Percentiles rank a stretch among this genome's conserved stretches.
Evolutionary conservation across 1,140 invertebrate genomes (phyloP).

Genomic region (Semibalanus balanoides): DNA sequence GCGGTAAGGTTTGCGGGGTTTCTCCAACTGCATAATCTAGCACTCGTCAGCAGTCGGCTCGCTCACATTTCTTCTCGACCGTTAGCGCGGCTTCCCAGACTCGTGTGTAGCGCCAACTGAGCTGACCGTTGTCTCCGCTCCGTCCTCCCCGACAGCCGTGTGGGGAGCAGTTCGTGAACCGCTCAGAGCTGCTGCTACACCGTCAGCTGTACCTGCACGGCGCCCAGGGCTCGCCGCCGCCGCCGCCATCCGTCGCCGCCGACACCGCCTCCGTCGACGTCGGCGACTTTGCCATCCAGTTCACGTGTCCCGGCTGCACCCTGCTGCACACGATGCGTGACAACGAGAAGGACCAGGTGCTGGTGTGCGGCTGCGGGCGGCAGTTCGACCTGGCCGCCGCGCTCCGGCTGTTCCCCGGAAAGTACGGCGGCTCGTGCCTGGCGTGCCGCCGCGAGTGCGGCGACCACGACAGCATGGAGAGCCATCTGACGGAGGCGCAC

Average conservation of each 20-base stretch:
- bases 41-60: too few species aligned
- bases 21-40: too few species aligned
- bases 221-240: neutral
- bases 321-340: neutral
- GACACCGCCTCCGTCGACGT: neutral
- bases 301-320: neutral
- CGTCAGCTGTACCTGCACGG: constrained; percentile 1
- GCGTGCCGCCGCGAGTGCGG: neutral
- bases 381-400: neutral
- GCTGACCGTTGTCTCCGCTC: neutral
- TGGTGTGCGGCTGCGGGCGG: neutral
- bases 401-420: neutral
- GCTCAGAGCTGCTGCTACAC: neutral
- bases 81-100: too few species aligned
- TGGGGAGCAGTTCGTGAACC: neutral
- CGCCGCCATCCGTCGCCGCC: too few species aligned
- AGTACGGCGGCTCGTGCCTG: neutral
- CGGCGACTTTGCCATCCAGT: neutral
- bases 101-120: too few species aligned
- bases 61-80: too few species aligned
- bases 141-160: neutral
- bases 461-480: neutral
- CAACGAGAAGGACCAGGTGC: neutral
- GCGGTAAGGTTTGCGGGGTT: too few species aligned
- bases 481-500: neutral